These are phyloP conservation scores for Aegithalos caudatus DNA, from an alignment of 2,113 vertebrate species.

Conservation along the genomic window DNA sequence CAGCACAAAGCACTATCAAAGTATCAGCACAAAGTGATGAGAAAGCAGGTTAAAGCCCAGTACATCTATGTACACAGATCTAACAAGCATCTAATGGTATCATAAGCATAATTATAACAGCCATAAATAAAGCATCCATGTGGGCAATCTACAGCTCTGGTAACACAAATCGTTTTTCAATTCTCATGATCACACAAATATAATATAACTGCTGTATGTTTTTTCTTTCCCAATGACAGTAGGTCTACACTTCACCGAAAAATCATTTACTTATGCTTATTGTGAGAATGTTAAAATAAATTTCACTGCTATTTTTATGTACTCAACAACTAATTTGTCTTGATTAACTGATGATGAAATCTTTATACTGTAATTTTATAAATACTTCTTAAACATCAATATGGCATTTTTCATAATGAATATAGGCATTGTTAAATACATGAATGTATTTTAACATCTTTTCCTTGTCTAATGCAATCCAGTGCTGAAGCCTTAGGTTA, in stretches of 20 bases:
- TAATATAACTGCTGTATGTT: background rate
- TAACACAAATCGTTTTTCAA: background rate
- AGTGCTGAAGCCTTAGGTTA: background rate
- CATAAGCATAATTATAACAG: background rate
- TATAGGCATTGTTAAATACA: background rate
- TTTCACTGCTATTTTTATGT: background rate
- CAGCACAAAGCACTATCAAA: background rate
- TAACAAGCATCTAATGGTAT: background rate
- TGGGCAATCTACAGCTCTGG: background rate
- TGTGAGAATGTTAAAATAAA: conserved; percentile 16
- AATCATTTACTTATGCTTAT: conserved; percentile 23
- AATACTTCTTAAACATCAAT: conserved; percentile 33
- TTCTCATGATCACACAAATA: background rate
- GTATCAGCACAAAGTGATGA: background rate
- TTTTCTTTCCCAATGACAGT: background rate
- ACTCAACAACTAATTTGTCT: background rate
- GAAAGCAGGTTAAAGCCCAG: background rate
- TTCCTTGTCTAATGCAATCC: background rate
- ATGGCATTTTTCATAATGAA: conserved; percentile 7
- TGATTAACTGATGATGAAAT: conserved; percentile 33
- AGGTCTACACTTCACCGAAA: background rate
- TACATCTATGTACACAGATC: background rate
- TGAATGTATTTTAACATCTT: background rate
- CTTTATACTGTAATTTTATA: background rate
- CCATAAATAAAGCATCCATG: background rate